These are phyloP conservation scores for Gambelia wislizenii DNA, from an alignment of 2,797 vertebrate species.

Conservation along the genomic window DNA sequence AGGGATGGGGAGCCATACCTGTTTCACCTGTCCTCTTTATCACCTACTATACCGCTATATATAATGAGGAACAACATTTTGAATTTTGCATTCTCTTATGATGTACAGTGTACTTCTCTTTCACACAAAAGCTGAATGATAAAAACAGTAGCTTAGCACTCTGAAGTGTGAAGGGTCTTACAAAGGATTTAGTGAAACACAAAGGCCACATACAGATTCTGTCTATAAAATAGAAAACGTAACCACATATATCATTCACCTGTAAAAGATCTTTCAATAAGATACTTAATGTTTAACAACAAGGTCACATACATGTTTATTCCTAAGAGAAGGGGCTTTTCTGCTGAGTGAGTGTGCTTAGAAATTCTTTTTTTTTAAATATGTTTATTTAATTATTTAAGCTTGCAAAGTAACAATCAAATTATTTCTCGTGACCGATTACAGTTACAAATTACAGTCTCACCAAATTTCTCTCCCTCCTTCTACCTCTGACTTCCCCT, in stretches of 20 bases:
- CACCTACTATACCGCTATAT: not conserved
- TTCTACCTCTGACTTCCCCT: too few relatives aligned
- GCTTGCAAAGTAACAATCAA: too few relatives aligned
- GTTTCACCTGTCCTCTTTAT: not conserved
- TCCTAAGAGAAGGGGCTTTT: not conserved
- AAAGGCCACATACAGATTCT: not conserved
- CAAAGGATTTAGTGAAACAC: not conserved
- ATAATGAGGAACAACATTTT: slow-evolving; percentile 1
- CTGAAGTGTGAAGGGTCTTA: not conserved
- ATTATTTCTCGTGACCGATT: too few relatives aligned
- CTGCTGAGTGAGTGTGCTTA: not conserved
- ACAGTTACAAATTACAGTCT: too few relatives aligned
- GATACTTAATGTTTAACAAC: not conserved
- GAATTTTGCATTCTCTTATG: not conserved
- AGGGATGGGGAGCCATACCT: not conserved
- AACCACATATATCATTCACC: not conserved
- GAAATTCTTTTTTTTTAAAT: too few relatives aligned
- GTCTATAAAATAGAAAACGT: not conserved
- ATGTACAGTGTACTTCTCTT: not conserved
- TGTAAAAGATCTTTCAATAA: not conserved
- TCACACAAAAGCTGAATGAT: not conserved
- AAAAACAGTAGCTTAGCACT: not conserved
- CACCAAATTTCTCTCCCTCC: too few relatives aligned
- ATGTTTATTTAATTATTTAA: too few relatives aligned
- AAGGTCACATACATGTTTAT: not conserved